Conservation (phyloP, 2,888 invertebrate species). For the Caenorhabditis auriculariae region DNA sequence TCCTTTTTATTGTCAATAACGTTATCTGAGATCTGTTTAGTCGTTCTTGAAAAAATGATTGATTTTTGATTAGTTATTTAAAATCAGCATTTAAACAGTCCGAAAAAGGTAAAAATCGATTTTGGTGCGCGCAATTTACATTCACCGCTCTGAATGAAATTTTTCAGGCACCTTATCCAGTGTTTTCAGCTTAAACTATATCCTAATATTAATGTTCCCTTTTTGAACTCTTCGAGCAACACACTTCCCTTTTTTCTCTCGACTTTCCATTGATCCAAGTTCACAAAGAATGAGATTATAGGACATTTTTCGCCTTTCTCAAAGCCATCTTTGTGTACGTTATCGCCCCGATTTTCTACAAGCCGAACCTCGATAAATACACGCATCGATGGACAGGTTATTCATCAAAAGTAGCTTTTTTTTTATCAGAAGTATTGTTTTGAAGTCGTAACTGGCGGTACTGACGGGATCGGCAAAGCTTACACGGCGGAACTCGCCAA, state of each 20-base stretch:
- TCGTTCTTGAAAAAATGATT: background rate
- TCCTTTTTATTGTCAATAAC: too few relatives aligned
- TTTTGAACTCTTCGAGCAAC: background rate
- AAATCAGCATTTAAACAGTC: background rate
- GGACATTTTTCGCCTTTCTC: constrained; percentile 53
- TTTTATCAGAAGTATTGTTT: background rate
- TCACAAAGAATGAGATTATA: constrained; percentile 19
- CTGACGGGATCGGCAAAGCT: constrained; percentile 60
- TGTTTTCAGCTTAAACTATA: too few relatives aligned
- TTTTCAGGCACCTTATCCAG: too few relatives aligned
- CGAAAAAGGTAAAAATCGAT: background rate
- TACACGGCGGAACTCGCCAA: constrained; percentile 54
- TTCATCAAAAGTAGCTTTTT: background rate
- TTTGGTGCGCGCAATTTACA: too few relatives aligned
- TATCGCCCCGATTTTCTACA: constrained; percentile 51
- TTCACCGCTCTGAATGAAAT: too few relatives aligned
- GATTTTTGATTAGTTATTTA: background rate
- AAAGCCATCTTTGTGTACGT: constrained; percentile 52
- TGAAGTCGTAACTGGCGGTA: constrained; percentile 55
- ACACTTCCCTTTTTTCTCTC: too few relatives aligned
- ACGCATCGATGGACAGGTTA: constrained; percentile 55
- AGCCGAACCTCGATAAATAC: constrained; percentile 46
- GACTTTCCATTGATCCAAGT: background rate
- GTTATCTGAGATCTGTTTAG: too few relatives aligned
- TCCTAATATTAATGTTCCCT: background rate